phyloP scores from a whole-genome alignment of 1,140 invertebrate genomes.

The Aphaenogaster floridana region DNA sequence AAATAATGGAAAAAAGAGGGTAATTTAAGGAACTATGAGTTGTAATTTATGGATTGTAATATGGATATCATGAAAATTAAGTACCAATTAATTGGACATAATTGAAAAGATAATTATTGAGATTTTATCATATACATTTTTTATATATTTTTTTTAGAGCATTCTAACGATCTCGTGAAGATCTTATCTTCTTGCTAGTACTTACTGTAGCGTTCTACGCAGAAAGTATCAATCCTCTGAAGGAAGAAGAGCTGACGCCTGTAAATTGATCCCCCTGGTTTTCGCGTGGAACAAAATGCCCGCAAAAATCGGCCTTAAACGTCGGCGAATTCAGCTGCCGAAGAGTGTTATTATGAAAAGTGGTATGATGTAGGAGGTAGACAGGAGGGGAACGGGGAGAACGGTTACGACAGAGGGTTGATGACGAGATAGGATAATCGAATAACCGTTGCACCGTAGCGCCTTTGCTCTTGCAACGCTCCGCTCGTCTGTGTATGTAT shows the following conservation, averaged over 20 bases:
- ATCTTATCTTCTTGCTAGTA: not conserved
- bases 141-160: not conserved
- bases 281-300: constrained; percentile 53
- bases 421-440: constrained; percentile 74
- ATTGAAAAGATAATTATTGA: constrained; percentile 6
- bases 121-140: not conserved
- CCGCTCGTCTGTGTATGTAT: constrained; percentile 14
- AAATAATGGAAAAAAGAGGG: not conserved
- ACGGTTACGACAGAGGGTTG: constrained; percentile 65
- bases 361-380: constrained; percentile 18
- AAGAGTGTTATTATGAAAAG: constrained; percentile 61
- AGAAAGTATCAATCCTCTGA: constrained; percentile 21
- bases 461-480: constrained; percentile 51
- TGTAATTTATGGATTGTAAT: not conserved
- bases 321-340: constrained; percentile 27
- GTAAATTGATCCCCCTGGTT: constrained; percentile 48
- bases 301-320: constrained; percentile 54
- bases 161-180: not conserved
- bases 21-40: not conserved
- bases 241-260: constrained; percentile 12
- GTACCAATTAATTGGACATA: not conserved
- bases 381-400: constrained; percentile 22
- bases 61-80: not conserved
- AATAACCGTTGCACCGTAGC: constrained; percentile 66
- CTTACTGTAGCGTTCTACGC: not conserved